Evolutionary conservation across 1,140 invertebrate genomes (phyloP), one percentile per base, ranked within the genome.

Genomic region (Anoplolepis gracilipes): DNA sequence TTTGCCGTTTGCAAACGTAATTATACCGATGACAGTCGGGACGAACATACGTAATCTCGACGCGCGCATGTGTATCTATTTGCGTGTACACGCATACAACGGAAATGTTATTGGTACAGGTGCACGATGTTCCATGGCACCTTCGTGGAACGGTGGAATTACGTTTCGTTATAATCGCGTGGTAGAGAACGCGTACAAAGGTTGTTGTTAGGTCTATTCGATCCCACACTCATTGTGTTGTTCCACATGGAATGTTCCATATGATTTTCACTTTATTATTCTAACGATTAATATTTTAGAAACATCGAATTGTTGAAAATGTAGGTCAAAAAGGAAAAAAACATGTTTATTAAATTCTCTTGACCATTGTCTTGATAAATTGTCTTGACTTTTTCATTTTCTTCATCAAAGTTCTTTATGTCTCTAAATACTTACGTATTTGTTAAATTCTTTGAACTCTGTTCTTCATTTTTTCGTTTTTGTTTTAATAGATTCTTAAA

Each of bases 21-120:
- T 90, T 90, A 90, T 86, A 86, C 79, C 85, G 88, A 87, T 87
- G 79, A 89, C 76, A 70, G 88, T 85, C 87, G 73, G 86, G 70
- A 75, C 59, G 76, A 67, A 72, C 69, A 59, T 81, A 84, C 70
- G 84, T 79, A 85, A 85, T 67, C 84, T 64, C 75, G 62, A 46
- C 59, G 33, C 19, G 55, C 53, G 25, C 22, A 28, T 19, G 19
- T 36, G 25, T 25, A 55, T 55, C 22, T 42, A 28, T 73, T 57
- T 81, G 67, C 78, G 65, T 57, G 49, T 72, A 72, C 53, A 81
- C 77, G 57, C 55, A 22, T 59, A 36, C 53, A 57, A 25, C 19
- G 53, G 49, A 25, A 82, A 70, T 46, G 78, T 57, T 69, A 64
- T 82, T 82, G 67, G 67, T 82, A 73, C 67, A 82, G 78, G 78